Evolutionary conservation across 2,888 invertebrate species (phyloP), one percentile per base, ranked within the genome.

Genomic region (Heliconius erato): DNA sequence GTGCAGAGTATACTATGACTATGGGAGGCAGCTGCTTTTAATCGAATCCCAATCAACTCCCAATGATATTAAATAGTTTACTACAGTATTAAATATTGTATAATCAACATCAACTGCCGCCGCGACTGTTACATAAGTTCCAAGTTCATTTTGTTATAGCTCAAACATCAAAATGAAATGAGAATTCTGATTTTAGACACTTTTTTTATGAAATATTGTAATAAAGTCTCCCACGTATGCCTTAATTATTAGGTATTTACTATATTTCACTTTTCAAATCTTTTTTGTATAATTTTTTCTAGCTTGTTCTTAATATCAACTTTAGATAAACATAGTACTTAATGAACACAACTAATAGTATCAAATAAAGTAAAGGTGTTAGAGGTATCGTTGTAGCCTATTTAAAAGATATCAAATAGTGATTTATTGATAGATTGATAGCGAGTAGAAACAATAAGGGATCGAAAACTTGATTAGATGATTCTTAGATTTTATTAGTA

Each of bases 41-140:
- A 94, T 95, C 93, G 94, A 93, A 93, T 94, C 92, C 94, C 93
- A 94, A 95, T 95, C 94, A 93, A 94, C 92, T 92, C 87, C 82
- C 90, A 89, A 91, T 92, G 90, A 91, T 91, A 90, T 92, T 91
- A 93, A 93, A 93, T 92, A 92, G 92, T 94, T 95, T 91, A 92
- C 91, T 90, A 89, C 89, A 91, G 91, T 91, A 91, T 94, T 92
- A 92, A 94, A 93, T 91, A 91, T 72, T 72, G 71, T 90, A 90
- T 92, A 92, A 93, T 93, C 91, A 92, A 91, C 90, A 92, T 93
- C 91, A 92, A 91, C 90, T 88, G 88, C 91, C 91, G 86, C 89
- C 91, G 86, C 88, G 86, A 90, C 90, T 89, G 92, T 91, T 92
- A 92, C 90, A 44, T 44, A 44, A 72, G 44, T 72, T 32, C 88